Percentiles rank a stretch among this genome's conserved stretches.
phyloP scores from a whole-genome alignment of 64 coral and sea anemone genomes.

The Montipora sp. region DNA sequence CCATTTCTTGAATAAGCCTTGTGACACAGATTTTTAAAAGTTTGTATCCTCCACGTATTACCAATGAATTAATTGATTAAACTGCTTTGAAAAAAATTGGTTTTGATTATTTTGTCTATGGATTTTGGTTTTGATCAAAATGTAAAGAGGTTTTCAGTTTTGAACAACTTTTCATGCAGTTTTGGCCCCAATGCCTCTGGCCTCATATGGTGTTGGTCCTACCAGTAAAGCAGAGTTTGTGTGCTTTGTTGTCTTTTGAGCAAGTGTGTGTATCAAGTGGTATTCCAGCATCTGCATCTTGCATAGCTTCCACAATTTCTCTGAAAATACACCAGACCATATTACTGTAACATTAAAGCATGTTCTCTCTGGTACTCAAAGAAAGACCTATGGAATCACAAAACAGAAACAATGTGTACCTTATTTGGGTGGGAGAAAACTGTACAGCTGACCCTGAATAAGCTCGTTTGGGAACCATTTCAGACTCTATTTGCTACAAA shows the following conservation, averaged over 20 bases:
- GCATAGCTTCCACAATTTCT: slow-evolving; percentile 96
- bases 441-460: not conserved
- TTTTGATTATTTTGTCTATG: too few species aligned
- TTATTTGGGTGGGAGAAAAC: slow-evolving; percentile 30
- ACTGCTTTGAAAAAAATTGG: too few species aligned
- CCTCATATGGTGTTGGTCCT: not conserved
- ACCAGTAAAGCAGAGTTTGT: slow-evolving; percentile 98
- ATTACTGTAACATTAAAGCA: too few species aligned
- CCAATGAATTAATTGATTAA: too few species aligned
- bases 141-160: too few species aligned
- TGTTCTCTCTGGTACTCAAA: too few species aligned
- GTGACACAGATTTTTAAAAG: too few species aligned
- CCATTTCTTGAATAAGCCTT: too few species aligned
- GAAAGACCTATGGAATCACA: not conserved
- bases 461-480: not conserved
- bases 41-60: too few species aligned
- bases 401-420: not conserved
- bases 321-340: slow-evolving; percentile 33
- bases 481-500: not conserved
- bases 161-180: too few species aligned
- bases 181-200: too few species aligned
- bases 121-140: too few species aligned
- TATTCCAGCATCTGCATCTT: slow-evolving; percentile 93
- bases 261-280: slow-evolving; percentile 76
- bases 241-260: slow-evolving; percentile 69